phyloP scores from a whole-genome alignment of 2,888 invertebrate genomes.

The Amaurobius ferox region DNA sequence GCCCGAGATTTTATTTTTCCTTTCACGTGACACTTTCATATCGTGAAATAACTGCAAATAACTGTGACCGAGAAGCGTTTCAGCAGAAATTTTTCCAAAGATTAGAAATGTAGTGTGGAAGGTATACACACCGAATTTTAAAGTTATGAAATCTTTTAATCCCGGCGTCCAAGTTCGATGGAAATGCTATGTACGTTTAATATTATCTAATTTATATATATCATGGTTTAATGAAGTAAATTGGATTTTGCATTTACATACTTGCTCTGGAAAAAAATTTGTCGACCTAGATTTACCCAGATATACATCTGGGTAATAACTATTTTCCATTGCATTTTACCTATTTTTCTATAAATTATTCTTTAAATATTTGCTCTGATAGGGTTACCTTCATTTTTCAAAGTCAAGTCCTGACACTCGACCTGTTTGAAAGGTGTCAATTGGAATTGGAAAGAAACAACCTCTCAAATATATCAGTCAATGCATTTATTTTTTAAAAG shows the following conservation, averaged over 20 bases:
- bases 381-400: too few relatives aligned
- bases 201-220: not conserved
- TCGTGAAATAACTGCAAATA: too few relatives aligned
- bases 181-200: not conserved
- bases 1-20: too few relatives aligned
- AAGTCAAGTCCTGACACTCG: too few relatives aligned
- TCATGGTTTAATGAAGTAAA: not conserved
- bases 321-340: not conserved
- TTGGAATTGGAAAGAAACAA: too few relatives aligned
- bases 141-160: conserved; percentile 36
- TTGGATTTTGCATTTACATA: not conserved
- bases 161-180: conserved; percentile 45
- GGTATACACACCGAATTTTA: too few relatives aligned
- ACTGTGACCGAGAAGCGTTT: conserved; percentile 11
- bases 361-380: too few relatives aligned
- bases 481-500: too few relatives aligned
- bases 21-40: conserved; percentile 41
- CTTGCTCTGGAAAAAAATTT: not conserved
- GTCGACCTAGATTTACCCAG: not conserved
- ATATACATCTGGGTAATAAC: not conserved
- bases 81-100: not conserved
- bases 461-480: too few relatives aligned
- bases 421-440: too few relatives aligned
- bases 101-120: conserved; percentile 23
- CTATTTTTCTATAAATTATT: too few relatives aligned